Conservation (phyloP, 2,113 vertebrate species). For the Paramisgurnus dabryanus region DNA sequence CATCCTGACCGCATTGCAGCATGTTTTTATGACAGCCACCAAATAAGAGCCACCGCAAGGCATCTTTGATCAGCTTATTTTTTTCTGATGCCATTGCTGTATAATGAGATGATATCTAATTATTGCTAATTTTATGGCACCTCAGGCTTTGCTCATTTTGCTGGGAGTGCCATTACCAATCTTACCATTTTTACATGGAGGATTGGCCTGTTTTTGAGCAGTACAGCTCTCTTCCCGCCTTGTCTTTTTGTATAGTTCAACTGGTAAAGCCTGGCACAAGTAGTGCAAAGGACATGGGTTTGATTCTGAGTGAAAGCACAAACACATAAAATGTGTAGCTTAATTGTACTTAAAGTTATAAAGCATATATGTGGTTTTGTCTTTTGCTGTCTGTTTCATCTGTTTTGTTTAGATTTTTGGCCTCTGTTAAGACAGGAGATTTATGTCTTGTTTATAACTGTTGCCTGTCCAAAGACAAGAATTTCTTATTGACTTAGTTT, state of each 20-base stretch:
- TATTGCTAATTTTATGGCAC: slow-evolving; percentile 54
- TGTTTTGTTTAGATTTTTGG: too few relatives aligned
- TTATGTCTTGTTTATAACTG: background rate
- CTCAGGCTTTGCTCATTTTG: slow-evolving; percentile 31
- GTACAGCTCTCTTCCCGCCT: background rate
- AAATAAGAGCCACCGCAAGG: slow-evolving; percentile 4
- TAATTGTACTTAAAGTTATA: too few relatives aligned
- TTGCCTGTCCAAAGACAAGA: background rate
- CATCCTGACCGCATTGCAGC: background rate
- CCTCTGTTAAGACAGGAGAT: too few relatives aligned
- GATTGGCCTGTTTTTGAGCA: slow-evolving; percentile 1
- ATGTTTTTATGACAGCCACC: slow-evolving; percentile 7
- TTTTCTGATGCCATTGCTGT: slow-evolving; percentile 47
- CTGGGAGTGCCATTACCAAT: slow-evolving; percentile 32
- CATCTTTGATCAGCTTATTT: slow-evolving; percentile 56
- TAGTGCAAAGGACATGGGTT: too few relatives aligned
- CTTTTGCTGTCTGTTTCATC: too few relatives aligned
- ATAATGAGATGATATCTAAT: slow-evolving; percentile 68
- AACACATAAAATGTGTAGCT: too few relatives aligned
- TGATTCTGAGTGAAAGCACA: too few relatives aligned
- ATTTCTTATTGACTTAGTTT: background rate
- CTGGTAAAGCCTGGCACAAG: too few relatives aligned
- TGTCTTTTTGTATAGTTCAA: too few relatives aligned
- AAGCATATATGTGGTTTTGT: too few relatives aligned
- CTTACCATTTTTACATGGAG: background rate